Base-by-base conservation (phyloP, 1,140 invertebrate genomes). In the Drosophila pruinosa region DNA sequence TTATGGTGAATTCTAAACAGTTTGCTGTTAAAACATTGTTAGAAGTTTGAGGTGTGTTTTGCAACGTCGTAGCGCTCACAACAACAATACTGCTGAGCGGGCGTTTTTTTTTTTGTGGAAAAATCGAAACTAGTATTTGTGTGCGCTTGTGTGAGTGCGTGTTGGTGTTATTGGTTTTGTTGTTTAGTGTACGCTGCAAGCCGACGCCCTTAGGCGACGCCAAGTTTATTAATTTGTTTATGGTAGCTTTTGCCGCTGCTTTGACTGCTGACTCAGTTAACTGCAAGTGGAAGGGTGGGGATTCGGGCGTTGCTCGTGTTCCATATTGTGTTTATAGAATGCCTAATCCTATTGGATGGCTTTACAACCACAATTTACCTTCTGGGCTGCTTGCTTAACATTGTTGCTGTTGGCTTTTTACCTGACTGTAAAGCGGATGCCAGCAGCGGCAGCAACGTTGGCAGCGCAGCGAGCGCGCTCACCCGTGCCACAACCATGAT, bases 151-250 rank as follows among this genome's bases (percentile, higher is more conserved):
- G 54, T 50, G 70, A 72, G 48, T 58, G 45, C 47, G 70, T 56
- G 45, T 72, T 58, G 43, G 53, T 72, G 62, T 69, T 88, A 53
- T 86, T 86, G 77, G 82, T 72, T 86, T 88, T 88, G 82, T 86
- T 78, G n/a, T 74, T 64, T 88, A 54, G 34, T 58, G 68, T 45
- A 61, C 31, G 56, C 74, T 71, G 63, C 74, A 48, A 73, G 82
- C 78, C 78, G 82, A 86, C 82, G 82, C 82, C 82, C 82, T 82
- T 69, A 76, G 79, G 79, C 78, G 59, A 62, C 53, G 76, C 65
- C 64, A 78, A 65, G 41, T 41, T 75, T 72, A 82, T 78, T 78
- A 78, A 88, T 78, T 86, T 74, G 74, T 72, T 61, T 80, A 75
- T 47, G 10, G 31, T 56, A 41, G 45, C 8, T 63, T 50, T 12